Conservation (phyloP, 1,140 invertebrate species). For the Papilio helenus region DNA sequence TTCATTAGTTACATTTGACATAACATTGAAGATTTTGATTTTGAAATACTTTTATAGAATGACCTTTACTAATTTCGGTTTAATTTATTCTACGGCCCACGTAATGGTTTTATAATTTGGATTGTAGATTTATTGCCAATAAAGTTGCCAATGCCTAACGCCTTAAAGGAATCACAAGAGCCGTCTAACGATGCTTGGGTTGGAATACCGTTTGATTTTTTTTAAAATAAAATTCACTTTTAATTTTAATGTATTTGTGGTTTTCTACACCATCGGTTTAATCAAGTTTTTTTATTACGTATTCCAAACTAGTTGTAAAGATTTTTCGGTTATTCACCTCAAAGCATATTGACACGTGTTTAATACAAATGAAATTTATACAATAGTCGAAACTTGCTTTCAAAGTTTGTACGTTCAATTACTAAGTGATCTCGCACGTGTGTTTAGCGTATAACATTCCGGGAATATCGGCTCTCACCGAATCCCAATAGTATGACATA, state of each 20-base stretch:
- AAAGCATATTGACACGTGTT: not conserved
- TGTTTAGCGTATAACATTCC: constrained; percentile 25
- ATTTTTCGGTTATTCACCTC: not conserved
- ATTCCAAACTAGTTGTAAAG: no score
- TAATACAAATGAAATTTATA: not conserved
- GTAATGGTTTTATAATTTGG: constrained; percentile 21
- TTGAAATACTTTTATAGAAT: constrained; percentile 9
- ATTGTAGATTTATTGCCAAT: constrained; percentile 5
- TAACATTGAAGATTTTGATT: constrained; percentile 15
- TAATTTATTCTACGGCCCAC: constrained; percentile 17
- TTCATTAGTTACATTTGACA: constrained; percentile 4
- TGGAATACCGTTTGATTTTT: not conserved
- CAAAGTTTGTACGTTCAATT: constrained; percentile 9
- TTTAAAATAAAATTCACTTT: not conserved
- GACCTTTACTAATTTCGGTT: constrained; percentile 29
- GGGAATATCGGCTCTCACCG: constrained; percentile 50
- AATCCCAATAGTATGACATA: constrained; percentile 60
- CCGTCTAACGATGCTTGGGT: not conserved
- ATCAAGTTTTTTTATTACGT: no score
- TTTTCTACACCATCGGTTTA: not conserved
- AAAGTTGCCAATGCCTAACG: not conserved
- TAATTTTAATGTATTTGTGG: no score
- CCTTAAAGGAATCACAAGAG: not conserved
- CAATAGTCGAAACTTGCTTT: not conserved
- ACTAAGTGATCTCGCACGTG: constrained; percentile 13